These are phyloP conservation scores for Clitarchus hookeri DNA, from an alignment of 2,888 invertebrate species.

Conservation along the genomic window DNA sequence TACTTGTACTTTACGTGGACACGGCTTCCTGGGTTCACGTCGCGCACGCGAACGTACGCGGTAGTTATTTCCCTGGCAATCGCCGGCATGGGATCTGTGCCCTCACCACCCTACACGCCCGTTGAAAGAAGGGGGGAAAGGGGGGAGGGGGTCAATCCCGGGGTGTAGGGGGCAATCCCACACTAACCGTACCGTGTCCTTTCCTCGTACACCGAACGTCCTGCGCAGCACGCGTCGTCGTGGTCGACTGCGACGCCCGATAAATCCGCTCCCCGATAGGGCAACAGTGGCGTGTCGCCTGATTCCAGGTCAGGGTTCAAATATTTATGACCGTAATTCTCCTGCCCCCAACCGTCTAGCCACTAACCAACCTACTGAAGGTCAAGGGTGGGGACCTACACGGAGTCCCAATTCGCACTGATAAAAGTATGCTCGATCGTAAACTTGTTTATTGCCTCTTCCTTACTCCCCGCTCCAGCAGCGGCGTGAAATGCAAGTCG, in stretches of 20 bases:
- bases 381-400: neutral
- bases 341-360: neutral
- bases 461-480: neutral
- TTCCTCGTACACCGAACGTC: neutral
- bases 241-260: neutral
- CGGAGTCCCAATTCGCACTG: neutral
- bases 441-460: neutral
- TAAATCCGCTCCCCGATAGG: neutral
- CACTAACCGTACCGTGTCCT: neutral
- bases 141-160: too few relatives aligned
- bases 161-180: too few relatives aligned
- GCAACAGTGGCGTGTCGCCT: neutral
- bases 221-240: too few relatives aligned
- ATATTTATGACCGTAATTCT: neutral
- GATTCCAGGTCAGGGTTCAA: conserved; percentile 14
- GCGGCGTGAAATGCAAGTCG: neutral
- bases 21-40: too few relatives aligned
- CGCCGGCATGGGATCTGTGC: too few relatives aligned
- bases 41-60: too few relatives aligned
- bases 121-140: too few relatives aligned
- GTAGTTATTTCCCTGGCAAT: too few relatives aligned
- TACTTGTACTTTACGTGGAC: too few relatives aligned
- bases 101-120: too few relatives aligned
- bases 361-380: neutral
- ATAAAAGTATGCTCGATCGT: neutral